phyloP scores from a whole-genome alignment of 2,888 invertebrate genomes.

The Trachelus stipa region DNA sequence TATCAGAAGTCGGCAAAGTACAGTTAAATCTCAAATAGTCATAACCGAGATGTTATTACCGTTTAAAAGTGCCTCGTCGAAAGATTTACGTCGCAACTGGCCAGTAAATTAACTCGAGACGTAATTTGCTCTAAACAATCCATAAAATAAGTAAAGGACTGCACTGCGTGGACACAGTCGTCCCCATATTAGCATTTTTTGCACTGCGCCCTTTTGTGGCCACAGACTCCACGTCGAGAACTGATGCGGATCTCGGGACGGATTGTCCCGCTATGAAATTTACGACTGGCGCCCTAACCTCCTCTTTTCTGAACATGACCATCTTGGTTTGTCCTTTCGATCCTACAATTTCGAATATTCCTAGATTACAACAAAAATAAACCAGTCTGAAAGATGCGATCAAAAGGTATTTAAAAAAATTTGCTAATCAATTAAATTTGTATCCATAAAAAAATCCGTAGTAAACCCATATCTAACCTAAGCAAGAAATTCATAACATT shows the following conservation, averaged over 20 bases:
- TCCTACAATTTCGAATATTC: not conserved
- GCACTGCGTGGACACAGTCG: slow-evolving; percentile 14
- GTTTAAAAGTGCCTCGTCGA: slow-evolving; percentile 35
- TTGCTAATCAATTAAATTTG: not conserved
- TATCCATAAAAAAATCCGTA: not conserved
- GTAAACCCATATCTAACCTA: not conserved
- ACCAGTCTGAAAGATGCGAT: not conserved
- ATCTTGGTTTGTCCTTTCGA: not conserved
- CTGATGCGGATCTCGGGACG: slow-evolving; percentile 17
- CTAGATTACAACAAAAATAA: not conserved
- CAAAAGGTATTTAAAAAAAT: not conserved
- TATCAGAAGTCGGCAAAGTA: not conserved
- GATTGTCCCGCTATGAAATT: slow-evolving; percentile 24
- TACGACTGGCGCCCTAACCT: slow-evolving; percentile 26
- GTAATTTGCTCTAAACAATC: slow-evolving; percentile 36
- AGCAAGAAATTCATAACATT: not conserved
- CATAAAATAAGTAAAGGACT: slow-evolving; percentile 34
- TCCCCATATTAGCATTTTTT: slow-evolving; percentile 24
- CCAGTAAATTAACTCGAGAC: slow-evolving; percentile 38
- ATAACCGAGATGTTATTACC: slow-evolving; percentile 38
- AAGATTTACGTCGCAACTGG: slow-evolving; percentile 40
- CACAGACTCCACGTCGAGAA: slow-evolving; percentile 13
- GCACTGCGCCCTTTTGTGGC: slow-evolving; percentile 23
- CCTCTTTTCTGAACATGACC: not conserved
- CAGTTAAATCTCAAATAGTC: slow-evolving; percentile 31